Conservation (phyloP, 2,113 vertebrate species). For the Hemicordylus capensis region DNA sequence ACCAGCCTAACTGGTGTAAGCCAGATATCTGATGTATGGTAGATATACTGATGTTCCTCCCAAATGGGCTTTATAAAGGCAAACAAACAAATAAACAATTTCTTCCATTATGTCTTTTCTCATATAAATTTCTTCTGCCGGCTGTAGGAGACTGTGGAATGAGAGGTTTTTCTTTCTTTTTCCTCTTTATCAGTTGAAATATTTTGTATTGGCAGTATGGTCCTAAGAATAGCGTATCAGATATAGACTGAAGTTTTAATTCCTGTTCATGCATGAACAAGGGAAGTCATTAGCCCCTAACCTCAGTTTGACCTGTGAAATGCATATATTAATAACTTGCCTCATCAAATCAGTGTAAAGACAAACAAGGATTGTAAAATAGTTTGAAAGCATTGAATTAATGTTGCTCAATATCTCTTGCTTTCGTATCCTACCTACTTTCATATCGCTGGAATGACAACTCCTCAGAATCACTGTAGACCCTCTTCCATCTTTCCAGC, state of each 20-base stretch:
- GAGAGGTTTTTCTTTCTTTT: neutral
- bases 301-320: neutral
- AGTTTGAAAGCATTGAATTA: neutral
- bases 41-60: slow-evolving; percentile 74
- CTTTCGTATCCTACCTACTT: neutral
- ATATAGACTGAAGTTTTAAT: neutral
- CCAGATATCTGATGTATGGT: slow-evolving; percentile 79
- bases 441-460: neutral
- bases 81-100: slow-evolving; percentile 85
- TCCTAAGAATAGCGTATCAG: neutral
- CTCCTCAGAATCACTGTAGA: neutral
- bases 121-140: slow-evolving; percentile 74
- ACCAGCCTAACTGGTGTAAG: slow-evolving; percentile 75
- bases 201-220: slow-evolving; percentile 44
- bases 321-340: neutral
- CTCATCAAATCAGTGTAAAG: neutral
- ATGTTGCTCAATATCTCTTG: neutral
- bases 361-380: neutral
- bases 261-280: neutral
- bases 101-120: slow-evolving; percentile 73
- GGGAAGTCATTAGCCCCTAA: too few species aligned
- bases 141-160: slow-evolving; percentile 39
- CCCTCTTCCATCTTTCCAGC: neutral
- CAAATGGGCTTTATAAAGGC: slow-evolving; percentile 82
- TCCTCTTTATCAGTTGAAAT: slow-evolving; percentile 35